Base-by-base conservation (phyloP, 1,140 invertebrate species). In the Campodea augens region DNA sequence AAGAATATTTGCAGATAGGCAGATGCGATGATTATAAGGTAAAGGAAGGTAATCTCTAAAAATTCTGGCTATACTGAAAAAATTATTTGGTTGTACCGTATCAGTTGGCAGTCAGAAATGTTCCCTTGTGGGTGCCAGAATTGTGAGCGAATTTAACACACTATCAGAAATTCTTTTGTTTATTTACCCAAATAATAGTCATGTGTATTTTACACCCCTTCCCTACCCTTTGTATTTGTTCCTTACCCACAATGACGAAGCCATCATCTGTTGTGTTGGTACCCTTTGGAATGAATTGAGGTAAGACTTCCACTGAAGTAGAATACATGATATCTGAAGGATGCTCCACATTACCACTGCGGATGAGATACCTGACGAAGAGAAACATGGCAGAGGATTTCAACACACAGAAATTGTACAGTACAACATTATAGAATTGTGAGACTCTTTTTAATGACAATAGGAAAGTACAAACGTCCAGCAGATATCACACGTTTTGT, bases 341-440 rank as follows among this genome's bases (percentile, higher is more conserved):
- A 67, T 95, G 88, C 55, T 95, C 86, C 3, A 76, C 73, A 63
- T 95, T 95, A 18, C 89, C 89, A 64, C 85, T 92, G 45, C 83
- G 73, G 57, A 97, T 87, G 48, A 81, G 67, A 63, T 77, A 92
- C 50, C 85, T 88, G 64, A 32, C 64, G 59, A 54, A 51, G 38
- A 50, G 48, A 46, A 43, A 41, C 46, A 1, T 22, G n/a, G 39
- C 45, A 19, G 39, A 40, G 27, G 15, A 15, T 32, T 32, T 7
- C 7, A 32, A 32, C 27, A 10, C 27, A 15, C n/a, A 32, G 7
- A 32, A 32, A 32, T 10, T 32, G 15, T 10, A 32, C 27, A 32
- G 15, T 32, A 10, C 27, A 7, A 10, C 27, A 32, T 7, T 10
- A 32, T 15, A 32, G 27, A 10, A 15, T 32, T 32, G n/a, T n/a